phyloP scores from a whole-genome alignment of 2,888 invertebrate genomes.

The Auanema sp. region DNA sequence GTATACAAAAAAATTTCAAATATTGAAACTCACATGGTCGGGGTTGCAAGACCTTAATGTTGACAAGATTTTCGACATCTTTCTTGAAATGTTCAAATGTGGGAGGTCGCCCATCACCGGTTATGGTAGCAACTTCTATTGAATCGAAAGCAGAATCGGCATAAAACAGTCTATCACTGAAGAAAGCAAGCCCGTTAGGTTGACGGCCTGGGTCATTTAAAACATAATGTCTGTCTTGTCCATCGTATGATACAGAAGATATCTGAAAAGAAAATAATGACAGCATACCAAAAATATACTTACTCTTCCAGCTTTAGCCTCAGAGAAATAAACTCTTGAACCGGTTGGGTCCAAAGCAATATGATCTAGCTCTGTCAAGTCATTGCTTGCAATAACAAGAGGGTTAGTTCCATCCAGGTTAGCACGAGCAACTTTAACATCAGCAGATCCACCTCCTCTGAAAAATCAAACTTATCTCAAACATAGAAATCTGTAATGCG shows the following conservation, averaged over 20 bases:
- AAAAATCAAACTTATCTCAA: not conserved
- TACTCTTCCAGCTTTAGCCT: slow-evolving; percentile 66
- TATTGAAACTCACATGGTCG: slow-evolving; percentile 69
- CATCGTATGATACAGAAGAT: slow-evolving; percentile 61
- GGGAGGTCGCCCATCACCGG: slow-evolving; percentile 53
- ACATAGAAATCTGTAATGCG: not conserved
- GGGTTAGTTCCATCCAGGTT: slow-evolving; percentile 85
- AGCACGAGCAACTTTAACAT: slow-evolving; percentile 72
- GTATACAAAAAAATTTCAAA: not conserved
- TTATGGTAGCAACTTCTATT: slow-evolving; percentile 57
- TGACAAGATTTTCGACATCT: slow-evolving; percentile 74
- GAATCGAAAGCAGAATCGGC: slow-evolving; percentile 83
- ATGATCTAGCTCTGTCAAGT: slow-evolving; percentile 71
- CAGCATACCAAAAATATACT: slow-evolving; percentile 27
- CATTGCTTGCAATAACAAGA: slow-evolving; percentile 66
- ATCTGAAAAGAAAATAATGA: slow-evolving; percentile 37
- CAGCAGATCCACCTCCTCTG: slow-evolving; percentile 75
- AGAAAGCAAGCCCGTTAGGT: slow-evolving; percentile 60
- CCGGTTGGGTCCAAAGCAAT: slow-evolving; percentile 79
- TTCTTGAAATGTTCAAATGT: slow-evolving; percentile 76
- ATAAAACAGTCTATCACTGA: slow-evolving; percentile 67
- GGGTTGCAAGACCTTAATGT: slow-evolving; percentile 84
- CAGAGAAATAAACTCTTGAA: slow-evolving; percentile 84
- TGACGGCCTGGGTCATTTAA: slow-evolving; percentile 60
- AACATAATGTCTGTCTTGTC: slow-evolving; percentile 61